Conservation (phyloP, 2,113 vertebrate species). For the Eubucco bourcierii region DNA sequence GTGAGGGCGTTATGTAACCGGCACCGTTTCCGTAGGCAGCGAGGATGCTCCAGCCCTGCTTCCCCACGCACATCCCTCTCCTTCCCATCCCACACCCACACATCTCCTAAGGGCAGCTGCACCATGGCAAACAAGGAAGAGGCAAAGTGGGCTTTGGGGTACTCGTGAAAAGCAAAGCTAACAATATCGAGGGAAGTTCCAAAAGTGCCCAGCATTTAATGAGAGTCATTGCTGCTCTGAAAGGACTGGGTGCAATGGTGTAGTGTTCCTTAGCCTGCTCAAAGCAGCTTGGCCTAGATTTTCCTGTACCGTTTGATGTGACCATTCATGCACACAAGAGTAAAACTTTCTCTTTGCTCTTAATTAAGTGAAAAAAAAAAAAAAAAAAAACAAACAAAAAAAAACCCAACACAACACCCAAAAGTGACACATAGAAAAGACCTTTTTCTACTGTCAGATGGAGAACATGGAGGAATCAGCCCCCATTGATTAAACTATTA, state of each 20-base stretch:
- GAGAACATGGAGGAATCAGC: not conserved
- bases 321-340: conserved; percentile 65
- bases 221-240: not conserved
- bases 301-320: conserved; percentile 47
- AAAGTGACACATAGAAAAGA: not conserved
- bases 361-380: conserved; percentile 23
- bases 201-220: not conserved
- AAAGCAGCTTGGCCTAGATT: conserved; percentile 70
- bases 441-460: not conserved
- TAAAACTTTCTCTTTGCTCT: conserved; percentile 45
- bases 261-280: conserved; percentile 38
- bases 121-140: not conserved
- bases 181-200: not conserved
- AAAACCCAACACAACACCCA: too few relatives aligned
- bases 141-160: not conserved
- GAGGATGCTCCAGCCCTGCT: conserved; percentile 49
- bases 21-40: conserved; percentile 66
- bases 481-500: conserved; percentile 54
- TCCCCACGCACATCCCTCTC: conserved; percentile 40
- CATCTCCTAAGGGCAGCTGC: not conserved
- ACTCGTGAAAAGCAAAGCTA: not conserved
- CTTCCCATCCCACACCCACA: conserved; percentile 54
- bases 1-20: conserved; percentile 74
- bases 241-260: not conserved
- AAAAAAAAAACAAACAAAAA: too few relatives aligned